These are phyloP conservation scores for Eurosta solidaginis DNA, from an alignment of 1,140 invertebrate species.

Conservation along the genomic window DNA sequence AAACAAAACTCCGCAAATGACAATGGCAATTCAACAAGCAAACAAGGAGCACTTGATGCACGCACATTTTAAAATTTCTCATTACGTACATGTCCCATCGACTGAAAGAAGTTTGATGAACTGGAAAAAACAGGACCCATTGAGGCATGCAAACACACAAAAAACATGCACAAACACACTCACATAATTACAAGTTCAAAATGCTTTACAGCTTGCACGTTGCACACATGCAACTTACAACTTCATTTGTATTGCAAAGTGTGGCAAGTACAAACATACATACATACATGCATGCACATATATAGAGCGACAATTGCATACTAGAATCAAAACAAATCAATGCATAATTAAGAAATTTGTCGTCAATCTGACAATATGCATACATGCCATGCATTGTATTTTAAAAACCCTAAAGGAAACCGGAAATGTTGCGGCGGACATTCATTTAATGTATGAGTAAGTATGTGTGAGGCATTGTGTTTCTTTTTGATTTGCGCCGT, in stretches of 20 bases:
- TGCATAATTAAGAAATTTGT: conserved; percentile 29
- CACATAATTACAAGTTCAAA: background rate
- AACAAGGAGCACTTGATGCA: conserved; percentile 11
- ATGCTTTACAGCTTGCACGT: background rate
- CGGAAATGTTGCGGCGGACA: conserved; percentile 13
- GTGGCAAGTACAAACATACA: too few relatives aligned
- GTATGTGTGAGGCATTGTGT: conserved; percentile 18
- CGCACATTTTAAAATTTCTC: background rate
- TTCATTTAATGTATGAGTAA: conserved; percentile 19
- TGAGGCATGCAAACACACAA: background rate
- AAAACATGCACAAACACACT: background rate
- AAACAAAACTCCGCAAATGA: background rate
- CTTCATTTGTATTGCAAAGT: conserved; percentile 10
- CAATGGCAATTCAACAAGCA: background rate
- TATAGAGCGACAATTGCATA: background rate
- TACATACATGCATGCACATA: too few relatives aligned
- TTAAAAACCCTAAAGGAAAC: background rate
- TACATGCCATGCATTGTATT: background rate
- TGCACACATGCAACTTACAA: background rate
- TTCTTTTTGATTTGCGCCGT: conserved; percentile 1
- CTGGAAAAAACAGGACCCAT: background rate
- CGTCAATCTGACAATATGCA: background rate
- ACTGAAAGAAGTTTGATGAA: background rate
- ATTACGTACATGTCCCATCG: background rate
- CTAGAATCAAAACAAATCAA: conserved; percentile 22